phyloP scores from a whole-genome alignment of 2,797 vertebrate genomes.

The Dallia pectoralis region DNA sequence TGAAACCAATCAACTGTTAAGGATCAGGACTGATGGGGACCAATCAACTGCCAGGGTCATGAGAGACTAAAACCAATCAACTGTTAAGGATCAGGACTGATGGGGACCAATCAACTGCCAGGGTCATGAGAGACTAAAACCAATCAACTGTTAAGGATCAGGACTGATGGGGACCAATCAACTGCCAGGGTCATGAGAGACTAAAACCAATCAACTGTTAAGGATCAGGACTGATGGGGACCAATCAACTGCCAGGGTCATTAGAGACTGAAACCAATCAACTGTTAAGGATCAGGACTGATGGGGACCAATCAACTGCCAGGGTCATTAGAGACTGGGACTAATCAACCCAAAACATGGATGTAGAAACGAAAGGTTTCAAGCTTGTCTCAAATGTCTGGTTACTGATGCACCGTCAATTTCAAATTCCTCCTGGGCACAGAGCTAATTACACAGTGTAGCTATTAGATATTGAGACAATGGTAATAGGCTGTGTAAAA shows the following conservation, averaged over 20 bases:
- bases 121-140: background rate
- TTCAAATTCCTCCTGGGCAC: background rate
- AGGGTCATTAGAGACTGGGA: background rate
- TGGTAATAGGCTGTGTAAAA: background rate
- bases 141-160: background rate
- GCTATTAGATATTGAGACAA: background rate
- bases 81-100: background rate
- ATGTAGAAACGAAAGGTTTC: no score
- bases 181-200: background rate
- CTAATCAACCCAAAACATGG: background rate
- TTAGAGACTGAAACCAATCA: background rate
- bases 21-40: background rate
- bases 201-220: background rate
- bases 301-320: background rate
- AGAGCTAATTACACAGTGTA: background rate
- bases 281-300: background rate
- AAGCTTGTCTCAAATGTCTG: background rate
- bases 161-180: slow-evolving; percentile 4
- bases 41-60: background rate
- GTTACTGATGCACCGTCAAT: background rate
- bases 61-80: background rate
- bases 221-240: slow-evolving; percentile 1
- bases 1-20: background rate
- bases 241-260: background rate
- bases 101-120: background rate